Conservation (phyloP, 2,888 invertebrate species). For the Xestia rhomboidea region DNA sequence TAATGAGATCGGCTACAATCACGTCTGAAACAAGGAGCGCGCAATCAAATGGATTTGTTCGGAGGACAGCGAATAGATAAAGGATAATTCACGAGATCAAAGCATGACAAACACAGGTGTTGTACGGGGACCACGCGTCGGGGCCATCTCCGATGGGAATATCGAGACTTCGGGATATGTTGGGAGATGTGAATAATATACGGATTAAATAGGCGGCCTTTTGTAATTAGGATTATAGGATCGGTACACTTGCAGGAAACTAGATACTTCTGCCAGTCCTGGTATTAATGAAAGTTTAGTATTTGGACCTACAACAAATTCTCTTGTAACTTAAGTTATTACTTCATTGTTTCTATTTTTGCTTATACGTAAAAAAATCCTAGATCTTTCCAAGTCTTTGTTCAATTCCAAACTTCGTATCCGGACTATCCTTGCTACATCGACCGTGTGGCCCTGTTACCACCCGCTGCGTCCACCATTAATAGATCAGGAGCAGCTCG, state of each 20-base stretch:
- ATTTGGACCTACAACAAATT: background rate
- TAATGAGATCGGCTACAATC: constrained; percentile 70
- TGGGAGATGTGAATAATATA: background rate
- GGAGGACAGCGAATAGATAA: constrained; percentile 67
- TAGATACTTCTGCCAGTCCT: background rate
- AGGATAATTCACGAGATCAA: constrained; percentile 82
- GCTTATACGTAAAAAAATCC: background rate
- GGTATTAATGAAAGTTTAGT: background rate
- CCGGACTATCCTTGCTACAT: constrained; percentile 21
- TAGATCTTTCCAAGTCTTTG: background rate
- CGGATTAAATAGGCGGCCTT: background rate
- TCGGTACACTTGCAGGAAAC: background rate
- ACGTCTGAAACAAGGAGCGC: constrained; percentile 46
- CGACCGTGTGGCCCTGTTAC: constrained; percentile 43
- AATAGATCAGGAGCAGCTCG: constrained; percentile 74
- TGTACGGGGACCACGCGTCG: constrained; percentile 61
- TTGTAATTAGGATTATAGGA: background rate
- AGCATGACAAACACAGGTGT: constrained; percentile 79
- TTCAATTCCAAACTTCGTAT: background rate
- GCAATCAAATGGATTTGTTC: constrained; percentile 59
- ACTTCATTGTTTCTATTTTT: background rate
- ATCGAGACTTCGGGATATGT: background rate
- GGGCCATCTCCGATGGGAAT: background rate
- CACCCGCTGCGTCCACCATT: constrained; percentile 78
- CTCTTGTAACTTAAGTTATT: background rate